These are phyloP conservation scores for Mugil cephalus DNA, from an alignment of 2,113 vertebrate species.

Conservation along the genomic window DNA sequence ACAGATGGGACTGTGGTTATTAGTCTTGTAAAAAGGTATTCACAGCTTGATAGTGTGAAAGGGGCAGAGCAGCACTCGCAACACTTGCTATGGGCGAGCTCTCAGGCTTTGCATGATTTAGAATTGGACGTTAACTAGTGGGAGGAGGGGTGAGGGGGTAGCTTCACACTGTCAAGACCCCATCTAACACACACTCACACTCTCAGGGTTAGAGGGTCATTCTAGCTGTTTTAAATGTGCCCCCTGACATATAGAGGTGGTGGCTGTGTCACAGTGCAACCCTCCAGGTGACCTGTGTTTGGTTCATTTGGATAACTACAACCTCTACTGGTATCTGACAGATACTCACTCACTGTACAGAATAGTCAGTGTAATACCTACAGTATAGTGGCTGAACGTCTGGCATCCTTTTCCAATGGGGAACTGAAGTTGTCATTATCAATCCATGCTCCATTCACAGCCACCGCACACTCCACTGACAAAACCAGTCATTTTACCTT, in stretches of 20 bases:
- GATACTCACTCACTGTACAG: no score
- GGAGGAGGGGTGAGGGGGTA: slow-evolving; percentile 9
- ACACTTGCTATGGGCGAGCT: not conserved
- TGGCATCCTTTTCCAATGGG: no score
- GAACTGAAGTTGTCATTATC: no score
- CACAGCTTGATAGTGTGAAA: slow-evolving; percentile 45
- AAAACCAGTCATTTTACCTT: no score
- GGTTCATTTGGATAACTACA: not conserved
- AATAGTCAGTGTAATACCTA: no score
- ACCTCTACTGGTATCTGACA: not conserved
- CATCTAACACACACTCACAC: slow-evolving; percentile 8
- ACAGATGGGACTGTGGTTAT: slow-evolving; percentile 40
- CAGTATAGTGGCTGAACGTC: no score
- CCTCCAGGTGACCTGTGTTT: not conserved
- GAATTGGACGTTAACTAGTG: slow-evolving; percentile 20
- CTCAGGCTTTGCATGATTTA: slow-evolving; percentile 17
- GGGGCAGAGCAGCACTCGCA: slow-evolving; percentile 22
- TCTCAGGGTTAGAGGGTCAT: not conserved
- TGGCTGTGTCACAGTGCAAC: not conserved
- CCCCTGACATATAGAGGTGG: not conserved
- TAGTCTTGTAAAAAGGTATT: slow-evolving; percentile 49
- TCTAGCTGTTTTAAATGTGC: slow-evolving; percentile 8
- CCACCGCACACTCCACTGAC: no score
- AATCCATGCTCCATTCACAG: no score
- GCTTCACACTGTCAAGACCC: slow-evolving; percentile 10